Evolutionary conservation across 2,888 invertebrate species (phyloP), one percentile per base, ranked within the genome.

Genomic region (Vannuccia rotundouncinata): DNA sequence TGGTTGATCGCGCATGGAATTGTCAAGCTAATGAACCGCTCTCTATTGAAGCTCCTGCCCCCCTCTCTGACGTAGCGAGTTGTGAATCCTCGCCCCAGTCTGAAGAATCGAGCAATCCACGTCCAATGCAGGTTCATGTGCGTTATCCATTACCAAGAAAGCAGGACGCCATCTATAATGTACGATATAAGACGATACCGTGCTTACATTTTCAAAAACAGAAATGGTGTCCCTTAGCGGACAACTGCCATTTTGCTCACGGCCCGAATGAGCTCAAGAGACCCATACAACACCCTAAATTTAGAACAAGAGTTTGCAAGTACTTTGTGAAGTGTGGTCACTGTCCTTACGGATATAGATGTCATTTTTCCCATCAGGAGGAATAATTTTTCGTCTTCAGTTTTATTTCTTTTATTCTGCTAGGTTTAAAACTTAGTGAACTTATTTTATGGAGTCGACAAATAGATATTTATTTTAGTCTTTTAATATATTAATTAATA

Each of bases 81-180:
- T 45, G 10, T 45, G 45, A 45, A 45, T 45, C 45, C 5, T 17
- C 17, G 45, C 17, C 45, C 17, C 17, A 5, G 10, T 5, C 10
- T 5, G 5, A 5, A 5, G 45, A 45, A 45, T 13, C 45, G 17
- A 45, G 45, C 17, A 77, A 5, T 73, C 77, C n/a, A 10, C 22
- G 77, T n/a, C 77, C 77, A n/a, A 78, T 79, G 78, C 79, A 79
- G 31, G 79, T 79, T 13, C 79, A 79, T 30, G 22, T 79, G 29
- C 80, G 79, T n/a, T 1, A 79, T 25, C 28, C 31, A 27, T 31
- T 79, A 28, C 79, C 79, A 28, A 25, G 78, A 13, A 79, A 79
- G 30, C 77, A 79, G 29, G 79, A 79, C 31, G 79, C 79, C 1
- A 66, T 66, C n/a, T 79, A 79, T 22, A 79, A 79, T 28, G 59